phyloP scores from a whole-genome alignment of 2,888 invertebrate species.

The Deroplatys truncata region DNA sequence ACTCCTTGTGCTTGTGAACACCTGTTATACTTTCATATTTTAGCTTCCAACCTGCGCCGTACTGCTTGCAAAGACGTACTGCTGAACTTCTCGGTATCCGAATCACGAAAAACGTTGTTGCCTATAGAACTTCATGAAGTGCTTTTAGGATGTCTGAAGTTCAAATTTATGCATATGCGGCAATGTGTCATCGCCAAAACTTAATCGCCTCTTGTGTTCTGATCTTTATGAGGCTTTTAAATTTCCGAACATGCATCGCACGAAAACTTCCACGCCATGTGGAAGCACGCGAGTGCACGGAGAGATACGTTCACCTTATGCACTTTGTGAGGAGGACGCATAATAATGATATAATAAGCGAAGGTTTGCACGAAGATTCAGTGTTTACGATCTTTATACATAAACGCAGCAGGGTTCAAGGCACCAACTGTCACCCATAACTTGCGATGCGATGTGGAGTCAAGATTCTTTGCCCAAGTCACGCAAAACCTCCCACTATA shows the following conservation, averaged over 20 bases:
- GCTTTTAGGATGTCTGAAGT: background rate
- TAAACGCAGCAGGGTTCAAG: background rate
- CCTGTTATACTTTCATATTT: no score
- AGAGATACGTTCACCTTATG: background rate
- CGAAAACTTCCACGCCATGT: background rate
- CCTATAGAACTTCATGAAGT: no score
- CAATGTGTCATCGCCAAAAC: background rate
- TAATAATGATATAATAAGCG: background rate
- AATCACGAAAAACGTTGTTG: background rate
- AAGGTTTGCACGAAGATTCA: background rate
- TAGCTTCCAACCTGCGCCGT: no score
- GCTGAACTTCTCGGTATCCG: no score
- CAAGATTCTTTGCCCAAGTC: background rate
- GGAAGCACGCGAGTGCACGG: background rate
- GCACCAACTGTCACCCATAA: background rate
- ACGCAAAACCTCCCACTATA: background rate
- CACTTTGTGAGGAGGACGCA: background rate
- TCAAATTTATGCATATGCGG: background rate
- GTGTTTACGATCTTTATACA: background rate
- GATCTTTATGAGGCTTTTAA: background rate
- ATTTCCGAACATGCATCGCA: background rate
- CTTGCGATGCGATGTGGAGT: background rate
- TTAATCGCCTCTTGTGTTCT: background rate
- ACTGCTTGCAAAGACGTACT: no score
- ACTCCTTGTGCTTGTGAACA: no score